Evolutionary conservation across 2,888 invertebrate species (phyloP).

Genomic region (Aquatica leii): DNA sequence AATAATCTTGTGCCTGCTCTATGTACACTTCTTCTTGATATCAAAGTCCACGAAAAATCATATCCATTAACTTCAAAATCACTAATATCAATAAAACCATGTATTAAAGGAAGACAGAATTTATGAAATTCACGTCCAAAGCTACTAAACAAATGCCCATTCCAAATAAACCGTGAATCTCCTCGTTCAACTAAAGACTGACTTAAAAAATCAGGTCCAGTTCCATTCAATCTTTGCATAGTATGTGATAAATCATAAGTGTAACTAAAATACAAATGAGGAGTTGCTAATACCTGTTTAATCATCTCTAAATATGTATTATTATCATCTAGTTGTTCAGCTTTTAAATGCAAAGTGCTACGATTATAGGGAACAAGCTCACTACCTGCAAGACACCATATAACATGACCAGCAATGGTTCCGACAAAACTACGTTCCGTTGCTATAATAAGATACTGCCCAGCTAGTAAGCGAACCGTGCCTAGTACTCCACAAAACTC

Average conservation of each 20-base stretch:
- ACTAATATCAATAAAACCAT: constrained; percentile 89
- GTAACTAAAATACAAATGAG: constrained; percentile 93
- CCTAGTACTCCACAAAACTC: constrained; percentile 91
- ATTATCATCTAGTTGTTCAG: constrained; percentile 84
- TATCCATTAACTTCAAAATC: constrained; percentile 82
- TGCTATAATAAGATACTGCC: constrained; percentile 87
- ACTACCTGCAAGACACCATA: constrained; percentile 81
- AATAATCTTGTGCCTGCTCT: constrained; percentile 91
- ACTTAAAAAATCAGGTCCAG: constrained; percentile 83
- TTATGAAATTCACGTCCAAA: constrained; percentile 77
- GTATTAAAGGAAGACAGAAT: constrained; percentile 88
- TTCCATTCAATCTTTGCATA: constrained; percentile 85
- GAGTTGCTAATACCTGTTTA: constrained; percentile 80
- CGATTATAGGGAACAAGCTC: constrained; percentile 88
- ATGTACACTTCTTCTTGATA: constrained; percentile 87
- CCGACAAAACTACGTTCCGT: constrained; percentile 85
- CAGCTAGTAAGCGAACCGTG: constrained; percentile 82
- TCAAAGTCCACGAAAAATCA: constrained; percentile 83
- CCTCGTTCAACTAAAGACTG: constrained; percentile 80
- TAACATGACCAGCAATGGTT: constrained; percentile 78
- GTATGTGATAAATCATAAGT: constrained; percentile 93
- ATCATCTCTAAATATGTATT: constrained; percentile 86
- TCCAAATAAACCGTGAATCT: constrained; percentile 94
- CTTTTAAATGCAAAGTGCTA: constrained; percentile 84
- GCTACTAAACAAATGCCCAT: constrained; percentile 80